Percentiles rank a stretch among this genome's conserved stretches.
phyloP scores from a whole-genome alignment of 1,140 invertebrate genomes.

The Trichonephila clavata region DNA sequence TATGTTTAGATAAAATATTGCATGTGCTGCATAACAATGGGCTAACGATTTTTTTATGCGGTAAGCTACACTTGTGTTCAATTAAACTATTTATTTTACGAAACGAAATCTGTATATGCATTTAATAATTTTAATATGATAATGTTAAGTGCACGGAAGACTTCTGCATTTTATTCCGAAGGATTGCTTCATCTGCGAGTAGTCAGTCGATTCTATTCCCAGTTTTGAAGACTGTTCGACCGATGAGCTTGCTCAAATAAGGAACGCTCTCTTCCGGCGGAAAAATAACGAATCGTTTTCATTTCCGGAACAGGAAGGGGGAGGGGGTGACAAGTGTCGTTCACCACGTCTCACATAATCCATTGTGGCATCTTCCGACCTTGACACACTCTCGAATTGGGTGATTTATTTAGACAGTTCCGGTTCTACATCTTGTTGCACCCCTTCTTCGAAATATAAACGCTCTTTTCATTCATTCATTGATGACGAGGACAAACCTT shows the following conservation, averaged over 20 bases:
- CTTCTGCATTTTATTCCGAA: too few species aligned
- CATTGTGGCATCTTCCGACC: slow-evolving; percentile 33
- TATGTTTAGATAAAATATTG: too few species aligned
- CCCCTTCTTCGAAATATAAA: not conserved
- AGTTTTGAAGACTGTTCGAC: too few species aligned
- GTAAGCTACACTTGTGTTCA: too few species aligned
- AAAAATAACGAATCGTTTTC: not conserved
- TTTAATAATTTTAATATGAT: too few species aligned
- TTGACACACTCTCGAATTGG: slow-evolving; percentile 39
- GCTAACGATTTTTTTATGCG: too few species aligned
- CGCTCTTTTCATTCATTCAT: slow-evolving; percentile 6
- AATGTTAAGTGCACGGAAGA: too few species aligned
- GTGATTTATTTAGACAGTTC: slow-evolving; percentile 37
- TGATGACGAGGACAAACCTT: not conserved
- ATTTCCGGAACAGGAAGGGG: slow-evolving; percentile 20
- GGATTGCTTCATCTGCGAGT: too few species aligned
- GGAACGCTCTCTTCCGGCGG: slow-evolving; percentile 36
- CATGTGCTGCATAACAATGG: too few species aligned
- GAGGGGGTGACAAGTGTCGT: not conserved
- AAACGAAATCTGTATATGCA: too few species aligned
- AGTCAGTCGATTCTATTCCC: too few species aligned
- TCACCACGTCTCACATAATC: not conserved
- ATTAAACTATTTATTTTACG: too few species aligned
- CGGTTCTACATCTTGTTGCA: slow-evolving; percentile 26
- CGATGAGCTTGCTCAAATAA: not conserved